Conservation (phyloP, 2,888 invertebrate species). For the Ichneumon xanthorius region DNA sequence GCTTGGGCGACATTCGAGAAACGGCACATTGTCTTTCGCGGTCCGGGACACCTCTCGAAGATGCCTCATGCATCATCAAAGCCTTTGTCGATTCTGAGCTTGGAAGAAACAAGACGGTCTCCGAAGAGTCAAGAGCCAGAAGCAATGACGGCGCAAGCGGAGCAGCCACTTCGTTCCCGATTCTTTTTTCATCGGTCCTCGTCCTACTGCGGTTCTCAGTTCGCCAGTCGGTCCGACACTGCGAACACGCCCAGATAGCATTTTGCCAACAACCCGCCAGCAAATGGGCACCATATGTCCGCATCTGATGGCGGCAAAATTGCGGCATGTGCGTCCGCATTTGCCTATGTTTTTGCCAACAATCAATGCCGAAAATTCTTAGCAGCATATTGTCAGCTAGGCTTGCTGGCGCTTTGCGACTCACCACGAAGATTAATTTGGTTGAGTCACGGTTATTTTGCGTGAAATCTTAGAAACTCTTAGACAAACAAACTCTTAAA, state of each 20-base stretch:
- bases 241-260: background rate
- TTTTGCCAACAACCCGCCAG: too few relatives aligned
- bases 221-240: background rate
- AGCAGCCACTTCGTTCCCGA: slow-evolving; percentile 8
- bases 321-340: too few relatives aligned
- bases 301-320: too few relatives aligned
- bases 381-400: too few relatives aligned
- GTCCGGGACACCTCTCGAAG: slow-evolving; percentile 6
- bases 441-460: too few relatives aligned
- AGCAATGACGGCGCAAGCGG: slow-evolving; percentile 13
- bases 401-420: too few relatives aligned
- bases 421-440: too few relatives aligned
- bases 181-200: slow-evolving; percentile 18
- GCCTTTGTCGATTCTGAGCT: slow-evolving; percentile 27
- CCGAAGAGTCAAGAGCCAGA: slow-evolving; percentile 9
- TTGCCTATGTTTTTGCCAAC: too few relatives aligned
- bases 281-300: too few relatives aligned
- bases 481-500: too few relatives aligned
- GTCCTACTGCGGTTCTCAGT: slow-evolving; percentile 1
- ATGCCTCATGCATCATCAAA: background rate
- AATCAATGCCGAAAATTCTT: too few relatives aligned
- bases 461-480: too few relatives aligned
- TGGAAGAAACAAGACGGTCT: slow-evolving; percentile 21
- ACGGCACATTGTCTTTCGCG: slow-evolving; percentile 39
- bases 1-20: slow-evolving; percentile 24